phyloP scores from a whole-genome alignment of 1,140 invertebrate species.

The Palaemon carinicauda region DNA sequence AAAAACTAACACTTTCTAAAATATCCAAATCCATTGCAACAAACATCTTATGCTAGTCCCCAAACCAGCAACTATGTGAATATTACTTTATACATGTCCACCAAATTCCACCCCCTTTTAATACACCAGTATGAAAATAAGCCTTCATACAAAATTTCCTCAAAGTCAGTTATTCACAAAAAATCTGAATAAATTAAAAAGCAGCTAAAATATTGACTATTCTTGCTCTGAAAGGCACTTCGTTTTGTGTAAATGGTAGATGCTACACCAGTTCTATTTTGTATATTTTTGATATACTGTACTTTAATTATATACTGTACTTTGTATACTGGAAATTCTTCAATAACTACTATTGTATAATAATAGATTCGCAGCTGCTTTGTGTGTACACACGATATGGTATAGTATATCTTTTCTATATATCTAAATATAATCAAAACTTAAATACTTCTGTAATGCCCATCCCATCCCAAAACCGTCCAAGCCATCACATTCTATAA shows the following conservation, averaged over 20 bases:
- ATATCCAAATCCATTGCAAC: not conserved
- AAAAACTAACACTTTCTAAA: not conserved
- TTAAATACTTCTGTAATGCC: not conserved
- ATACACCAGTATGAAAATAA: constrained; percentile 45
- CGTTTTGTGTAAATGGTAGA: constrained; percentile 10
- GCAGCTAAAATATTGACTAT: constrained; percentile 48
- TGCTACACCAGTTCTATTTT: not conserved
- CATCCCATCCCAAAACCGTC: not conserved
- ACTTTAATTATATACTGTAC: not conserved
- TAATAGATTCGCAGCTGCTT: not conserved
- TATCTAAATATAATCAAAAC: constrained; percentile 6
- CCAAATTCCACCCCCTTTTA: constrained; percentile 3
- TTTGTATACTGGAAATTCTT: not conserved
- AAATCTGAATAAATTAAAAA: constrained; percentile 46
- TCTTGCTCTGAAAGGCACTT: constrained; percentile 53
- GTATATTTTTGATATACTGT: not conserved
- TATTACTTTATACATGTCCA: not conserved
- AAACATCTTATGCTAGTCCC: not conserved
- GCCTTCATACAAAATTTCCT: constrained; percentile 40
- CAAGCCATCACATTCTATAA: not conserved
- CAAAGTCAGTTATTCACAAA: constrained; percentile 6
- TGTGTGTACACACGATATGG: not conserved
- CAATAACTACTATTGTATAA: too few relatives aligned
- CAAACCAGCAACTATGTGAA: not conserved
- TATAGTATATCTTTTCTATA: not conserved